Conservation (phyloP, 2,113 vertebrate species). For the Oncorhynchus keta region DNA sequence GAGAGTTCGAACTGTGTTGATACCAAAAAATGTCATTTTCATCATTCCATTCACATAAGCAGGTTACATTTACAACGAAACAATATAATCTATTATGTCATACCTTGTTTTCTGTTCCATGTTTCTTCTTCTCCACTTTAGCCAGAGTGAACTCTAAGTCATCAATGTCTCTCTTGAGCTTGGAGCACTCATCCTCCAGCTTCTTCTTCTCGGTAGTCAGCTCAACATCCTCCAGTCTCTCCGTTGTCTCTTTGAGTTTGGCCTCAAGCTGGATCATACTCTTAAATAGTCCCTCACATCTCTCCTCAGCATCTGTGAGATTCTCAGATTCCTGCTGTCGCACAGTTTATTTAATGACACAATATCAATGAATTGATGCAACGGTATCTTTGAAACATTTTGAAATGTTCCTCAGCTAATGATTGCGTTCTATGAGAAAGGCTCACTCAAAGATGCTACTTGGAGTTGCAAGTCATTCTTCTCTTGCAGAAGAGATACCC, state of each 20-base stretch:
- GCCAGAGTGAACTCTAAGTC: not conserved
- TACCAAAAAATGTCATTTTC: no score
- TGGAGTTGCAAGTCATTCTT: not conserved
- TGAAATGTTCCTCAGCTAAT: not conserved
- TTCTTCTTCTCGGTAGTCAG: no score
- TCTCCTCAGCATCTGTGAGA: slow-evolving; percentile 11
- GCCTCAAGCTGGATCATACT: slow-evolving; percentile 5
- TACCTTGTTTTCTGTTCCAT: not conserved
- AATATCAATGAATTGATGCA: not conserved
- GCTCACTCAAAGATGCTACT: not conserved
- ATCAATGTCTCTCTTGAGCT: not conserved
- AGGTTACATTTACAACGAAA: no score
- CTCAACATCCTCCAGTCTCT: not conserved
- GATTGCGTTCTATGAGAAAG: no score
- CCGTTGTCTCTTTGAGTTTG: not conserved
- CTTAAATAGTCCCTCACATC: slow-evolving; percentile 7
- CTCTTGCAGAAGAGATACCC: no score
- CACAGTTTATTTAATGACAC: not conserved
- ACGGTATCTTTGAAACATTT: not conserved
- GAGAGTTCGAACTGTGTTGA: no score
- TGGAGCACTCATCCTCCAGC: not conserved
- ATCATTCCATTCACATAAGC: no score
- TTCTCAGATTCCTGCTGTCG: not conserved
- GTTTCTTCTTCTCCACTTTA: not conserved
- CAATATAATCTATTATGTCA: no score